A percentile compares a stretch with the other conserved stretches of the same genome.
Conservation (phyloP, 23 tunicate species). For the Diplosoma virens region DNA sequence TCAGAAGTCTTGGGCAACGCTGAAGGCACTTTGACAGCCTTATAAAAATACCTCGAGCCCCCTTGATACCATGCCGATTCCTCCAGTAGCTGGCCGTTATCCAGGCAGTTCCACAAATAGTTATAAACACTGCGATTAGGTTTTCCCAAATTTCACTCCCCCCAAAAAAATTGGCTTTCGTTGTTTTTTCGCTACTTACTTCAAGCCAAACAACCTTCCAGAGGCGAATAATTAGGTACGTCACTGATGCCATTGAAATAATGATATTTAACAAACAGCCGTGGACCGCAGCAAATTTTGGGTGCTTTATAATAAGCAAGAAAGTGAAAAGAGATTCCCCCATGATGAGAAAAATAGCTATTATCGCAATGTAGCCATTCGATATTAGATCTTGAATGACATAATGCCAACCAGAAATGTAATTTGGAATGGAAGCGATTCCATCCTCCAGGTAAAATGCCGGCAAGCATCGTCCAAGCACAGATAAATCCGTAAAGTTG, state of each 20-base stretch:
- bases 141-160: too few species aligned
- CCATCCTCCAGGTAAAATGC: conserved; percentile 1
- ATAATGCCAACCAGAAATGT: conserved; percentile 49
- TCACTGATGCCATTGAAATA: too few species aligned
- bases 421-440: conserved; percentile 2
- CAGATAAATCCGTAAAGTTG: neutral
- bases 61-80: neutral
- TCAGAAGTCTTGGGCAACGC: conserved; percentile 47
- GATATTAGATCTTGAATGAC: conserved; percentile 28
- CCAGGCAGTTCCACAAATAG: too few species aligned
- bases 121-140: too few species aligned
- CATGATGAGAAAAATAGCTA: neutral
- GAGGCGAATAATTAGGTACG: too few species aligned
- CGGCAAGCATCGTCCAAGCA: conserved; percentile 45
- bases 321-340: conserved; percentile 12
- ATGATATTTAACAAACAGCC: conserved; percentile 20
- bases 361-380: neutral
- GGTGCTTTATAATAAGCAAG: conserved; percentile 26
- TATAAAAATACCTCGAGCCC: conserved; percentile 32
- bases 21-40: conserved; percentile 44
- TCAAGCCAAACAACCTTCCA: too few species aligned
- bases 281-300: conserved; percentile 33
- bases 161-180: too few species aligned
- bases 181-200: too few species aligned
- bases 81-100: too few species aligned